Conservation (phyloP, 2,113 vertebrate species). For the Pipa parva region DNA sequence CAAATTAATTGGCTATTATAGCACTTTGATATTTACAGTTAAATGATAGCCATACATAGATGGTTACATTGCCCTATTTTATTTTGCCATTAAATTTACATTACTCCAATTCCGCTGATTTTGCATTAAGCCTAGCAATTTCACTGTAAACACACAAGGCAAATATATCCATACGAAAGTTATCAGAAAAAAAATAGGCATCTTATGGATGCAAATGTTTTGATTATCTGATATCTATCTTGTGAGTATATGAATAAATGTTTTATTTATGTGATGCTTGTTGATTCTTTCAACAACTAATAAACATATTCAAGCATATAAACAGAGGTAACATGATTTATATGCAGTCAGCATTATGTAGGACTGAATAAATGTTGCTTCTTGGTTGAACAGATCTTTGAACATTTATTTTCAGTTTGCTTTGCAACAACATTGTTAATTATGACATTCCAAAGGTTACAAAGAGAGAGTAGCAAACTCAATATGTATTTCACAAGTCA, state of each 20-base stretch:
- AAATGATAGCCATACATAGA: slow-evolving; percentile 25
- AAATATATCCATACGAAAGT: slow-evolving; percentile 41
- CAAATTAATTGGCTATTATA: slow-evolving; percentile 1
- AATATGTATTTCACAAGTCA: neutral
- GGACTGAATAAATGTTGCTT: neutral
- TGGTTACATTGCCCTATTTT: slow-evolving; percentile 29
- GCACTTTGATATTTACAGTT: slow-evolving; percentile 26
- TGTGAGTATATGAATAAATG: slow-evolving; percentile 40
- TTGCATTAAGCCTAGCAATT: slow-evolving; percentile 37
- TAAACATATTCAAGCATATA: slow-evolving; percentile 40
- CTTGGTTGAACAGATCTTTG: slow-evolving; percentile 12
- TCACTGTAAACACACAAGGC: slow-evolving; percentile 35
- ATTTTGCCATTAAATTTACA: slow-evolving; percentile 42
- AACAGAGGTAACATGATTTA: slow-evolving; percentile 32
- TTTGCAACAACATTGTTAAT: slow-evolving; percentile 8
- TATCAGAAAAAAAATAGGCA: slow-evolving; percentile 35
- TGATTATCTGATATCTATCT: slow-evolving; percentile 40
- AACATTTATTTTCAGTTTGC: slow-evolving; percentile 9
- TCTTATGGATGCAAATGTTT: slow-evolving; percentile 41
- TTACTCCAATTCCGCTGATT: slow-evolving; percentile 41
- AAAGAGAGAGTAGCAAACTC: neutral
- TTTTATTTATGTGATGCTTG: slow-evolving; percentile 41
- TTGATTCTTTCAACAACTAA: slow-evolving; percentile 41
- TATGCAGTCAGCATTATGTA: slow-evolving; percentile 38
- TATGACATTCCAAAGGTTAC: neutral